Evolutionary conservation across 2,888 invertebrate genomes (phyloP).

Genomic region (Latheticus oryzae): DNA sequence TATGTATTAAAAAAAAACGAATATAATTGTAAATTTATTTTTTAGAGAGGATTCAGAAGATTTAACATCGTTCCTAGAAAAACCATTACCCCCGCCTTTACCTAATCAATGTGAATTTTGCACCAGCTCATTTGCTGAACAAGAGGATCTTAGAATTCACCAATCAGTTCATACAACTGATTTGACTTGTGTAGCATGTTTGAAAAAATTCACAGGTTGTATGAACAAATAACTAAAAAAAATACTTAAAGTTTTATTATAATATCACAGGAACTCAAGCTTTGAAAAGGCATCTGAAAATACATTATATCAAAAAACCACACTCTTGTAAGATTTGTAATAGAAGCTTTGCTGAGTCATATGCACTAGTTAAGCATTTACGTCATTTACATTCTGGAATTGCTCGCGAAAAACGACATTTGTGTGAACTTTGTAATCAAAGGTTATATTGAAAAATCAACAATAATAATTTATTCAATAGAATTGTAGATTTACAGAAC

Average conservation of each 20-base stretch:
- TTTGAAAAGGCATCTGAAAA: conserved; percentile 68
- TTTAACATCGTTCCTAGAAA: conserved; percentile 53
- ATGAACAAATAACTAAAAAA: too few relatives aligned
- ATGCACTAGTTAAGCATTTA: conserved; percentile 68
- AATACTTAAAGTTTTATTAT: conserved; percentile 41
- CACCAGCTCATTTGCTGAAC: conserved; percentile 65
- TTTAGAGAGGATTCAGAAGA: conserved; percentile 41
- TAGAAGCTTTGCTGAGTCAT: conserved; percentile 69
- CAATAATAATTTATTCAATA: conserved; percentile 27
- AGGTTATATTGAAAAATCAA: conserved; percentile 41
- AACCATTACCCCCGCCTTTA: conserved; percentile 51
- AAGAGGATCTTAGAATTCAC: conserved; percentile 68
- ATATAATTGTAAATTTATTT: too few relatives aligned
- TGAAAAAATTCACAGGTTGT: conserved; percentile 69
- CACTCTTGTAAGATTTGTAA: conserved; percentile 67
- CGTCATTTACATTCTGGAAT: conserved; percentile 70
- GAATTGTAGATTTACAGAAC: conserved; percentile 56
- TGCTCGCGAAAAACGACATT: conserved; percentile 65
- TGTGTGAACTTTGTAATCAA: conserved; percentile 67
- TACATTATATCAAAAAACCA: conserved; percentile 68
- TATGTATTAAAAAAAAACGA: too few relatives aligned
- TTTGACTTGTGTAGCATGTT: conserved; percentile 67
- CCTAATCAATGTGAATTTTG: conserved; percentile 65
- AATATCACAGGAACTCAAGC: conserved; percentile 52
- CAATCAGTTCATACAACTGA: conserved; percentile 64